Evolutionary conservation across 2,113 vertebrate species (phyloP), one percentile per base, ranked within the genome.

Genomic region (Benitochromis conjunctus): DNA sequence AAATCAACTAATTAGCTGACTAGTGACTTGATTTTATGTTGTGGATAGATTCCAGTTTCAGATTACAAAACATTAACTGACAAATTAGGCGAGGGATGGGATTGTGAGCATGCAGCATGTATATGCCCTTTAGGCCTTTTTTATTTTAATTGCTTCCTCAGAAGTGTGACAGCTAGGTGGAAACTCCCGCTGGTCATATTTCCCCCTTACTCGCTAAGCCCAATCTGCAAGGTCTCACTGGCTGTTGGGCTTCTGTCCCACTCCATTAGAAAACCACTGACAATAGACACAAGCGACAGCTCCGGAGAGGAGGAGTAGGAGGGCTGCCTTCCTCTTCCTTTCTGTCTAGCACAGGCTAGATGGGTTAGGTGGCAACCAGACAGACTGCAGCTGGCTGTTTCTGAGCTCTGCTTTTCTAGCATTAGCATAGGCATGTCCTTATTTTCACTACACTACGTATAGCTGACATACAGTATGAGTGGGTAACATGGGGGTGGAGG

Each of bases 81-180:
- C 41, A 71, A n/a, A 64, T 76, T 14, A 34, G 48, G 24, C 18
- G 29, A 56, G 36, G 60, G 29, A 78, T 12, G 48, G 21, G 38
- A 56, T 62, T 64, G 14, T 58, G 11, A 53, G 26, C 46, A 58
- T 18, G 55, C 48, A 79, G 84, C 53, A 55, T 69, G 43, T 69
- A 21, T 62, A 86, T 34, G 62, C 14, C 86, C 83, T 80, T 12
- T 34, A 62, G 51, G 43, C 41, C 76, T 81, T 57, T 82, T 88
- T 69, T 36, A 66, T 80, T 82, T 36, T 92, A 92, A 92, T 91
- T 92, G 83, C 87, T 89, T 88, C 84, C 82, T 66, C 81, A 88
- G 71, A 66, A 19, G 36, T 81, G 53, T 84, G 89, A 85, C 19
- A 7, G 79, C 79, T 51, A 54, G 76, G 87, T 90, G 87, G 69